Percentiles rank a stretch among this genome's conserved stretches.
Evolutionary conservation across 1,140 invertebrate genomes (phyloP).

Genomic region (Mya arenaria): DNA sequence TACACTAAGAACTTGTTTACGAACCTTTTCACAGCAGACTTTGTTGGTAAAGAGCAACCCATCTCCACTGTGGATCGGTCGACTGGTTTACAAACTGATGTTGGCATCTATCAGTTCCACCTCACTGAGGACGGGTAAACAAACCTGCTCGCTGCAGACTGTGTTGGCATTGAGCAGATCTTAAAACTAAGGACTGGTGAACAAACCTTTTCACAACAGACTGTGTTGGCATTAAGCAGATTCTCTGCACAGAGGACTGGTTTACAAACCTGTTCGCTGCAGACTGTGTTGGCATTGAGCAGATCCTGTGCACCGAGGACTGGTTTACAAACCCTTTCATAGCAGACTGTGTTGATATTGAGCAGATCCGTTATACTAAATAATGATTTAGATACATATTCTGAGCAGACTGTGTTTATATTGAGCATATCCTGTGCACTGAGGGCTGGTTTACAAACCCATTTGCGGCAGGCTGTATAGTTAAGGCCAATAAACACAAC

Average conservation of each 20-base stretch:
- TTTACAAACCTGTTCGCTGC: constrained; percentile 25
- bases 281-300: constrained; percentile 5
- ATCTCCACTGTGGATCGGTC: too few species aligned
- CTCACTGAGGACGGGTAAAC: constrained; percentile 22
- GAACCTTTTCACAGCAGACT: constrained; percentile 11
- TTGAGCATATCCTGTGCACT: constrained; percentile 33
- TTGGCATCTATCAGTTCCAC: too few species aligned
- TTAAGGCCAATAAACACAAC: too few species aligned
- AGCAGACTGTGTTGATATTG: constrained; percentile 5
- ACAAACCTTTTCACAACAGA: constrained; percentile 10
- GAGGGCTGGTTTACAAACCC: constrained; percentile 23
- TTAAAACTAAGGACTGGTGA: constrained; percentile 22
- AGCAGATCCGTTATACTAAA: constrained; percentile 25
- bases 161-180: constrained; percentile 22
- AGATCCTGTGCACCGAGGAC: constrained; percentile 32
- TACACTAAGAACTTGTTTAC: constrained; percentile 26
- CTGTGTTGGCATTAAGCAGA: constrained; percentile 13
- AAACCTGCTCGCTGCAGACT: neutral
- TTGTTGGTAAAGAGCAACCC: constrained; percentile 2
- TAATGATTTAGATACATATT: constrained; percentile 21
- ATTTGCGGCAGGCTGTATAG: neutral
- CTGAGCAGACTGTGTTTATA: neutral
- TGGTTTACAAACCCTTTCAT: constrained; percentile 13
- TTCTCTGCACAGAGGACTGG: constrained; percentile 36
- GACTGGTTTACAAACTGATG: too few species aligned